Conservation (phyloP, 2,113 vertebrate genomes). For the Pseudorhombus dupliciocellatus region DNA sequence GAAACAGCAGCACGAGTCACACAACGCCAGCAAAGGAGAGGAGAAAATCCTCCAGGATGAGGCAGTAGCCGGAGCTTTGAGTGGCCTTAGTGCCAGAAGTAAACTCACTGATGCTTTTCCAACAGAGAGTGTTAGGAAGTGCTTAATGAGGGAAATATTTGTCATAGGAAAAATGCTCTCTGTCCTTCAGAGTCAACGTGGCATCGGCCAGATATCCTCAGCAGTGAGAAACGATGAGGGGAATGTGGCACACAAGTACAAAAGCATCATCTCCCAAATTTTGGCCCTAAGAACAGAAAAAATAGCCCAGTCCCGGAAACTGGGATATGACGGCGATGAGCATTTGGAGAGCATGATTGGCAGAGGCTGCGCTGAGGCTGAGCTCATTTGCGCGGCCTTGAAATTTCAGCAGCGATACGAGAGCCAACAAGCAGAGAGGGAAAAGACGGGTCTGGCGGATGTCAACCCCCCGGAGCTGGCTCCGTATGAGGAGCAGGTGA, state of each 20-base stretch:
- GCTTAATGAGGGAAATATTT: constrained; percentile 82
- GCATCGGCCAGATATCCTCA: constrained; percentile 52
- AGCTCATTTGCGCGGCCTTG: constrained; percentile 85
- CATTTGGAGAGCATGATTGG: constrained; percentile 53
- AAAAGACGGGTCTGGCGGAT: constrained; percentile 59
- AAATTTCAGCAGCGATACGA: constrained; percentile 82
- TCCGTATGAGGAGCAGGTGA: constrained; percentile 57
- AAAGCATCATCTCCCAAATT: constrained; percentile 78
- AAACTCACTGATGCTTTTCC: neutral
- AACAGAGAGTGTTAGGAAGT: constrained; percentile 72
- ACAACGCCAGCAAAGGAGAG: constrained; percentile 37
- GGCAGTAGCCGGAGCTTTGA: constrained; percentile 26
- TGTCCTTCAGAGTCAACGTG: constrained; percentile 78
- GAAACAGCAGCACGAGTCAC: constrained; percentile 60
- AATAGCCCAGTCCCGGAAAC: constrained; percentile 25
- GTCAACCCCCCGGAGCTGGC: constrained; percentile 66
- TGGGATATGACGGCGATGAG: constrained; percentile 9
- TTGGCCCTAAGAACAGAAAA: constrained; percentile 76
- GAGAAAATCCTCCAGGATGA: constrained; percentile 57
- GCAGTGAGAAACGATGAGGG: constrained; percentile 56
- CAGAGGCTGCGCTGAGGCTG: constrained; percentile 82
- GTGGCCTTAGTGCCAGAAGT: constrained; percentile 15
- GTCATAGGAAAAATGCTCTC: constrained; percentile 84
- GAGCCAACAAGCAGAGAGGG: constrained; percentile 55
- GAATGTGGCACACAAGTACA: constrained; percentile 60